phyloP scores from a whole-genome alignment of 2,113 vertebrate species.

The Mirza zaza region DNA sequence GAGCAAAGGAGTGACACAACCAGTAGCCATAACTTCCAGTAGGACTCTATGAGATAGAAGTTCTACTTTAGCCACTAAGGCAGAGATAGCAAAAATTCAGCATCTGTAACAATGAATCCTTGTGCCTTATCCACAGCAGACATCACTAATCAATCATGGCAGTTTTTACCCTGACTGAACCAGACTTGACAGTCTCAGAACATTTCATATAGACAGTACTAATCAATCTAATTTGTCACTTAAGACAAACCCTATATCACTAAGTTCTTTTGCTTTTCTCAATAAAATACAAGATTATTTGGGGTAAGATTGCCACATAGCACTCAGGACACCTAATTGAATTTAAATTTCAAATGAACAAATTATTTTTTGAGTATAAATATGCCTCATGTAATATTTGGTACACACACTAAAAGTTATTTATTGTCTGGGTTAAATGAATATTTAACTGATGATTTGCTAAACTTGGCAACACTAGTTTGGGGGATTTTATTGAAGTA shows the following conservation, averaged over 20 bases:
- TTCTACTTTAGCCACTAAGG: neutral
- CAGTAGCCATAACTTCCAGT: neutral
- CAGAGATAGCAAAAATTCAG: neutral
- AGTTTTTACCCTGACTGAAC: neutral
- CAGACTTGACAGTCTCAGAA: slow-evolving; percentile 25
- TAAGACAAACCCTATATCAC: slow-evolving; percentile 17
- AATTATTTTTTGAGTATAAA: neutral
- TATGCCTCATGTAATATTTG: neutral
- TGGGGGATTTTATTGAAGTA: neutral
- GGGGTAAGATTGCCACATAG: neutral
- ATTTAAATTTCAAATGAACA: slow-evolving; percentile 54
- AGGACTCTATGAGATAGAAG: neutral
- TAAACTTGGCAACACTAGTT: neutral
- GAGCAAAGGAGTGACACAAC: neutral
- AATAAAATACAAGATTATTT: slow-evolving; percentile 12
- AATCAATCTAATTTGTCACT: neutral
- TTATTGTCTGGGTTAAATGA: slow-evolving; percentile 28
- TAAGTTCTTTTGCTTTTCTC: slow-evolving; percentile 10
- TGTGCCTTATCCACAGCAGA: neutral
- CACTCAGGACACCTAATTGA: slow-evolving; percentile 2
- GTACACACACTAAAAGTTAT: neutral
- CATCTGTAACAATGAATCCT: neutral
- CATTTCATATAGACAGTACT: neutral
- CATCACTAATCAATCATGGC: neutral
- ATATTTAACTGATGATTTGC: neutral